Evolutionary conservation across 64 coral and sea anemone species (phyloP), one percentile per base, ranked within the genome.

Genomic region (Exaiptasia diaphana): DNA sequence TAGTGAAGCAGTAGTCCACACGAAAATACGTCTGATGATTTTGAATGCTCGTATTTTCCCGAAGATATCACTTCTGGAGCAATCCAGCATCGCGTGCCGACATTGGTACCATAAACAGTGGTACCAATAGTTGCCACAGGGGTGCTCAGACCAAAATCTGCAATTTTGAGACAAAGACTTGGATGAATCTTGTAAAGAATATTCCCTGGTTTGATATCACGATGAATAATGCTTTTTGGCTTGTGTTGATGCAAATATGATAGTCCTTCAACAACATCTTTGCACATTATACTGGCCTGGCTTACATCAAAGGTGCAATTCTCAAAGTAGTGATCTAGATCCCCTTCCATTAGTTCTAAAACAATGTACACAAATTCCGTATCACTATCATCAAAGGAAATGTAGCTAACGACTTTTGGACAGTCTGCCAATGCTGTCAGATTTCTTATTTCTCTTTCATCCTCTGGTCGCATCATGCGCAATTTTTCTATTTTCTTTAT

Each of bases 281-380:
- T n/a, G 35, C 77, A 80, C 4, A 80, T 59, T 17, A 1, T 1
- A 50, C 44, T 31, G 0, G 37, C 41, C 25, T 44, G 2, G n/a
- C 36, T 36, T 6, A 30, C 27, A 29, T 62, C 57, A 36, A 43
- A 29, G 0, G 20, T 37, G 4, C 20, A 29, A 38, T 20, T 50
- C 36, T 36, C 59, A 57, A 91, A 56, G 37, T 80, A 91, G 0
- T 71, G 63, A 1, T 78, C 65, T 35, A 91, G 57, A 20, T 50
- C 71, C 6, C 89, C 89, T 61, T 91, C 89, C 89, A 91, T 85
- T 14, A 91, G 34, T 11, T 91, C 89, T n/a, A 91, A 65, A 40
- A 85, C 78, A 13, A 91, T 71, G 60, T 91, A 91, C 0, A 64
- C 54, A 43, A 79, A 91, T 25, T 53, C n/a, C 3, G 4, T 1